Conservation (phyloP, 2,888 invertebrate species). For the Drosophila demipolita region DNA sequence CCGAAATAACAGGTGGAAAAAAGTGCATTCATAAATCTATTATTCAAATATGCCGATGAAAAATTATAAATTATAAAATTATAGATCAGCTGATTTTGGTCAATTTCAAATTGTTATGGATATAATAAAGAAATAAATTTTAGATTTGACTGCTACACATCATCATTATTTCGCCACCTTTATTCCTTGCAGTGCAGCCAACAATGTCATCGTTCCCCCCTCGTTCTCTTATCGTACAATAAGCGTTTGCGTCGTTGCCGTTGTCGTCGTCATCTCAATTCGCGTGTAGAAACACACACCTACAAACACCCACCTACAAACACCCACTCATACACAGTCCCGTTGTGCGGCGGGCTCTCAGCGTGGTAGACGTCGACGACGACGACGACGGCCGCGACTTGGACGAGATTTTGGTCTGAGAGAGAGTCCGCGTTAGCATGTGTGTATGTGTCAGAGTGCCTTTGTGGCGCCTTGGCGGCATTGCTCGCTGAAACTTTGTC, state of each 20-base stretch:
- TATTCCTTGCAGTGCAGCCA: constrained; percentile 32
- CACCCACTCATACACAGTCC: constrained; percentile 18
- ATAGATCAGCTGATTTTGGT: too few species aligned
- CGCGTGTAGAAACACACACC: constrained; percentile 51
- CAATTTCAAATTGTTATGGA: background rate
- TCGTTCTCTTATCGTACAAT: constrained; percentile 33
- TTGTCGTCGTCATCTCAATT: constrained; percentile 76
- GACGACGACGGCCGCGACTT: constrained; percentile 57
- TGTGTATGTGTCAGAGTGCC: constrained; percentile 17
- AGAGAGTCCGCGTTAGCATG: constrained; percentile 22
- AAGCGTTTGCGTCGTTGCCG: constrained; percentile 40
- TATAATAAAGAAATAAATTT: background rate
- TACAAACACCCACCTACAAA: constrained; percentile 27
- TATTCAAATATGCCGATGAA: background rate
- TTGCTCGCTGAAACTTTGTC: constrained; percentile 68
- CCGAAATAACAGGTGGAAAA: background rate
- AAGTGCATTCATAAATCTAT: background rate
- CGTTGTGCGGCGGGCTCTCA: constrained; percentile 48
- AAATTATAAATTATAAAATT: background rate
- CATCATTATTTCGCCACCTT: background rate
- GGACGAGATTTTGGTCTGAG: constrained; percentile 53
- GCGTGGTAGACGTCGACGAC: constrained; percentile 37
- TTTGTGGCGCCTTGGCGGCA: constrained; percentile 55
- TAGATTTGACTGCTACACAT: background rate
- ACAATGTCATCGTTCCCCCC: constrained; percentile 45